Conservation (phyloP, 1,140 invertebrate species). For the Pinna nobilis region DNA sequence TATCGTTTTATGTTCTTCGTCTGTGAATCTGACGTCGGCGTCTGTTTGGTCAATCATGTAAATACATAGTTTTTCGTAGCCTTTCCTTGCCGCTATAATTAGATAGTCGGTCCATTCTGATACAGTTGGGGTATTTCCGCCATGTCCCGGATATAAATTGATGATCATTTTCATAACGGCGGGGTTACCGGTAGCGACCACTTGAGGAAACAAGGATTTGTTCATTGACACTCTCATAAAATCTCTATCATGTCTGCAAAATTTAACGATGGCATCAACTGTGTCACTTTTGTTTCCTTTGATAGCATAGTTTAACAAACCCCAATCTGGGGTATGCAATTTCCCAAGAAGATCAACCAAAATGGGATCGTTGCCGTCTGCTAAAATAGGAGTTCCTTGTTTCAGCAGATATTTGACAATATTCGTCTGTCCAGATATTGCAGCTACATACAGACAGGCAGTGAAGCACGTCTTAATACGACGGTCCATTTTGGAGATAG, state of each 20-base stretch:
- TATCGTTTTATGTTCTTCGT: conserved; percentile 9
- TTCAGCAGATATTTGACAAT: conserved; percentile 26
- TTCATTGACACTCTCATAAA: conserved; percentile 3
- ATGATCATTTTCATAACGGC: neutral
- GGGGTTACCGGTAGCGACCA: neutral
- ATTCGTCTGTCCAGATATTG: conserved; percentile 15
- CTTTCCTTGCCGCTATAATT: conserved; percentile 4
- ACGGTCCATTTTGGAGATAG: conserved; percentile 10
- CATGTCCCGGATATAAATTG: neutral
- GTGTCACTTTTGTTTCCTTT: neutral
- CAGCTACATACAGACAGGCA: conserved; percentile 12
- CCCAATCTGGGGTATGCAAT: neutral
- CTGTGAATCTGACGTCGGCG: neutral
- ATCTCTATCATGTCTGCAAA: conserved; percentile 17
- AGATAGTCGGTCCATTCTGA: neutral
- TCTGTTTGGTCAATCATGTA: neutral
- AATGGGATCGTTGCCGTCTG: neutral
- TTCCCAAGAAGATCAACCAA: conserved; percentile 11
- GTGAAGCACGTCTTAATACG: conserved; percentile 10
- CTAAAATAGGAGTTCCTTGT: conserved; percentile 5
- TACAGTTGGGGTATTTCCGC: neutral
- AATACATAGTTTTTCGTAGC: conserved; percentile 24
- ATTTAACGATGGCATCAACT: conserved; percentile 3
- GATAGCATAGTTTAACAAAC: conserved; percentile 18
- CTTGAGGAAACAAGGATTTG: neutral